A percentile compares a stretch with the other conserved stretches of the same genome.
Conservation (phyloP, 2,113 vertebrate genomes). For the Acrocephalus kingi region DNA sequence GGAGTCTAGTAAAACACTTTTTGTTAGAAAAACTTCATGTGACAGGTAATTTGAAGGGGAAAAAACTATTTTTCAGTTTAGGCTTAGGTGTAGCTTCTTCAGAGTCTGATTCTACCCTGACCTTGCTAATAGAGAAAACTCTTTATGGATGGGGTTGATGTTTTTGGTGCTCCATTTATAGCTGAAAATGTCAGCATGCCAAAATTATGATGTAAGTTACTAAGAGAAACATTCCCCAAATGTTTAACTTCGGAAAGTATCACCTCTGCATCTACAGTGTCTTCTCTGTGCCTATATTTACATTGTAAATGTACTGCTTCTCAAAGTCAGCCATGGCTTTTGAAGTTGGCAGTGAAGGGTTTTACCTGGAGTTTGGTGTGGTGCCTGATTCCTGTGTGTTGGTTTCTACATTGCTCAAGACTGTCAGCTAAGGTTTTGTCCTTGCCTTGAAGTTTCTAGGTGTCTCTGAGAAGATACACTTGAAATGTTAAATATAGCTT, state of each 20-base stretch:
- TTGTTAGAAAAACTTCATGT: not conserved
- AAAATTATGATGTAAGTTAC: conserved; percentile 2
- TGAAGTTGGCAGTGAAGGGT: not conserved
- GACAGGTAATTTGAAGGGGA: not conserved
- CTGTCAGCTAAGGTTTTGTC: not conserved
- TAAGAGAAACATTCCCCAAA: conserved; percentile 2
- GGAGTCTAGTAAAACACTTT: not conserved
- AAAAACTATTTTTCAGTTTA: not conserved
- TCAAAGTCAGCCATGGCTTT: not conserved
- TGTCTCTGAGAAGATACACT: not conserved
- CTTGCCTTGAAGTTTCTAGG: not conserved
- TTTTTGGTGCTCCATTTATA: conserved; percentile 18
- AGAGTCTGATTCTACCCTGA: not conserved
- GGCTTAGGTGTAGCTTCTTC: not conserved
- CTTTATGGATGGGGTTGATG: not conserved
- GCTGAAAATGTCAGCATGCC: not conserved
- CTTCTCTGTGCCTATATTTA: conserved; percentile 2
- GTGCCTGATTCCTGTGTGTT: not conserved
- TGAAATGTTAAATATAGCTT: not conserved
- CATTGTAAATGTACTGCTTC: not conserved
- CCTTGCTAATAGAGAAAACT: not conserved
- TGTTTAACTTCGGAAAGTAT: conserved; percentile 40
- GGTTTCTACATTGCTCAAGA: not conserved
- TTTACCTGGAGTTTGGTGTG: not conserved
- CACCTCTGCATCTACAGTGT: conserved; percentile 11